phyloP scores from a whole-genome alignment of 2,113 vertebrate species.

The Corynorhinus townsendii region DNA sequence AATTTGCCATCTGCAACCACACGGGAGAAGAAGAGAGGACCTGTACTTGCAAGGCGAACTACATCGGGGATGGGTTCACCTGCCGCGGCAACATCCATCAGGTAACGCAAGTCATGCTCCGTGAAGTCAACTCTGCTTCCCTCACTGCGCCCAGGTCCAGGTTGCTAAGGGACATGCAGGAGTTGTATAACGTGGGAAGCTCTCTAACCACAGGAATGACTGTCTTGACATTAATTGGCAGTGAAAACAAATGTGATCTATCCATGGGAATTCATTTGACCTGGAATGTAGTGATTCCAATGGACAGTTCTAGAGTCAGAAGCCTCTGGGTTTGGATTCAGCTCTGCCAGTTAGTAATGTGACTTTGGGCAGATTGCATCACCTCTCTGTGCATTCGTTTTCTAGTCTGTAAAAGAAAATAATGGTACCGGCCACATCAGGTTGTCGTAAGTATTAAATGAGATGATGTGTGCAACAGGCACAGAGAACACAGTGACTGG shows the following conservation, averaged over 20 bases:
- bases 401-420: background rate
- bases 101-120: constrained; percentile 74
- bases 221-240: background rate
- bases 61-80: constrained; percentile 85
- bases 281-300: background rate
- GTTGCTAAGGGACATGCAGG: background rate
- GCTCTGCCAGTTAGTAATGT: background rate
- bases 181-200: background rate
- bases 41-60: constrained; percentile 83
- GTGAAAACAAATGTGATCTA: background rate
- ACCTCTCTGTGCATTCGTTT: background rate
- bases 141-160: background rate
- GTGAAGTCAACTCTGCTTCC: background rate
- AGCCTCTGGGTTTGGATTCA: background rate
- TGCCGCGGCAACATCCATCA: constrained; percentile 85
- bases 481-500: background rate
- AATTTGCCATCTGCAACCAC: constrained; percentile 84
- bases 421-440: too few relatives aligned
- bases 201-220: background rate
- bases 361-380: background rate
- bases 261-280: background rate
- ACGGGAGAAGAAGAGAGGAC: constrained; percentile 79
- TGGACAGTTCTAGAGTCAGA: background rate
- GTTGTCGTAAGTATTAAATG: background rate
- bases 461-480: background rate